These are phyloP conservation scores for Harpagus bidentatus DNA, from an alignment of 2,113 vertebrate genomes.

Conservation along the genomic window DNA sequence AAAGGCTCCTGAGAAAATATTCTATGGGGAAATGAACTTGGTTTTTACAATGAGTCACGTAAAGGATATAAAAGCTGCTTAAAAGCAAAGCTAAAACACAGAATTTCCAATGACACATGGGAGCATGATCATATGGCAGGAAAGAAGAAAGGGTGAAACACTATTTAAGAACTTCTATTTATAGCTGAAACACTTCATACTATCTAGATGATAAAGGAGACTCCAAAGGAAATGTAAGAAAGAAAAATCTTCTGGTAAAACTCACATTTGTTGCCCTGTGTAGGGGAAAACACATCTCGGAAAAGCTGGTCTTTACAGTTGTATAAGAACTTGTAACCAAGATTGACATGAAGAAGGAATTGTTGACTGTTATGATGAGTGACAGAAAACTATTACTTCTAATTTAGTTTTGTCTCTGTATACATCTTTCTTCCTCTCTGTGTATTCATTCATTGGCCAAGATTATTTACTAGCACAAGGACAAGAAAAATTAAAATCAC, in stretches of 20 bases:
- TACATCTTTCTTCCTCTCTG: background rate
- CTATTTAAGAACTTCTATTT: background rate
- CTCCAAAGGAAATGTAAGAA: background rate
- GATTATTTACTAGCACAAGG: background rate
- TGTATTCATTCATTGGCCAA: background rate
- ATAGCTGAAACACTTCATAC: background rate
- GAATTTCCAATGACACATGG: background rate
- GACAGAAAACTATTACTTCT: background rate
- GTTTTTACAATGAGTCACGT: background rate
- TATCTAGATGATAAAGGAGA: background rate
- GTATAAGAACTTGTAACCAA: background rate
- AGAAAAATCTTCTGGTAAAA: background rate
- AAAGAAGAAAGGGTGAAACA: background rate
- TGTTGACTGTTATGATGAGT: background rate
- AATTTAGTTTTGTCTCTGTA: background rate
- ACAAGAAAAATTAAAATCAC: background rate
- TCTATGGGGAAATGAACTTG: background rate
- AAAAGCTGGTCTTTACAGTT: background rate
- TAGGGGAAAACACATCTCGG: background rate
- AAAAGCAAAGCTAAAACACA: background rate
- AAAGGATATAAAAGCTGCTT: background rate
- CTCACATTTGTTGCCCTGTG: background rate
- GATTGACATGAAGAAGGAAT: background rate
- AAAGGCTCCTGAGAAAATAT: background rate
- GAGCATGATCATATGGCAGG: background rate